Conservation (phyloP, 2,888 invertebrate species). For the Brachyptera putata region DNA sequence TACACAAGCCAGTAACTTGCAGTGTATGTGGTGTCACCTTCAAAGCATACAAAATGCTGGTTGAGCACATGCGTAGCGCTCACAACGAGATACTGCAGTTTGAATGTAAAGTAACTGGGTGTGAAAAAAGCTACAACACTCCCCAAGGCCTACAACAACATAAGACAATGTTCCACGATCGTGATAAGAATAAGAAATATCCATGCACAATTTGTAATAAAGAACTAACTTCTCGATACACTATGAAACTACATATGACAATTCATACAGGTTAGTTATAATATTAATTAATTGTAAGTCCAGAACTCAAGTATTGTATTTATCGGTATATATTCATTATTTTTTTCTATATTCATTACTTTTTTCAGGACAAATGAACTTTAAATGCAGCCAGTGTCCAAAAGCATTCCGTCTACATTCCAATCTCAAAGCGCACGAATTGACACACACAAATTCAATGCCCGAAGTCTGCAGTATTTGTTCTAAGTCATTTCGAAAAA, state of each 20-base stretch:
- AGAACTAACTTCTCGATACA: conserved; percentile 10
- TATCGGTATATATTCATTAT: too few relatives aligned
- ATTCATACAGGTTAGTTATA: conserved; percentile 15
- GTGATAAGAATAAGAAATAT: neutral
- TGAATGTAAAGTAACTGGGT: neutral
- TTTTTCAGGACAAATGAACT: too few relatives aligned
- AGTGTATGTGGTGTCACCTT: neutral
- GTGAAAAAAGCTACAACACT: neutral
- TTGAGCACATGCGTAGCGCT: neutral
- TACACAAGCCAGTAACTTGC: neutral
- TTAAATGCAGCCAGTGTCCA: conserved; percentile 48
- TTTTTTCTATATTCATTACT: too few relatives aligned
- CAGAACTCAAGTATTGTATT: too few relatives aligned
- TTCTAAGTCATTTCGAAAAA: conserved; percentile 45
- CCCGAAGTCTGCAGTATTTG: conserved; percentile 36
- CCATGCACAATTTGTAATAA: conserved; percentile 26
- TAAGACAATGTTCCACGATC: neutral
- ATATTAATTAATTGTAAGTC: too few relatives aligned
- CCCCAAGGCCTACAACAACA: neutral
- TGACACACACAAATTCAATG: conserved; percentile 48
- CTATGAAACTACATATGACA: conserved; percentile 13
- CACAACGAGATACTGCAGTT: neutral
- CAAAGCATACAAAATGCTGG: neutral
- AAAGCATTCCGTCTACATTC: conserved; percentile 33
- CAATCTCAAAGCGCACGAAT: conserved; percentile 43